These are phyloP conservation scores for Metacarcinus magister DNA, from an alignment of 2,888 invertebrate species.

Conservation along the genomic window DNA sequence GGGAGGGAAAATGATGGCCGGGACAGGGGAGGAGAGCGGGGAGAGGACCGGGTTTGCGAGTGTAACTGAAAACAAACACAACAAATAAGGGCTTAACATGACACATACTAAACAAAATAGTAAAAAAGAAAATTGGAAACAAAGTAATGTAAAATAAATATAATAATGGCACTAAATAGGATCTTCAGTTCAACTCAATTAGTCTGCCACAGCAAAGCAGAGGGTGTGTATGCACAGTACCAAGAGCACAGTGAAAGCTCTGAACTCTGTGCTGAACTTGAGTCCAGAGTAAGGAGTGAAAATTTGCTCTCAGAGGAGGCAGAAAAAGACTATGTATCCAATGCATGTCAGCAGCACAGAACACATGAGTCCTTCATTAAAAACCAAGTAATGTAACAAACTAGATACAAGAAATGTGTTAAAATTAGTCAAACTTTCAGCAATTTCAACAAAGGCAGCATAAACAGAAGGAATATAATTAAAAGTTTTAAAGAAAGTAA, in stretches of 20 bases:
- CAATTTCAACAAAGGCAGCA: conserved; percentile 34
- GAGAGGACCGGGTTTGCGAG: conserved; percentile 70
- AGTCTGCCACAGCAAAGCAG: conserved; percentile 77
- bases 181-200: conserved; percentile 60
- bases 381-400: conserved; percentile 12
- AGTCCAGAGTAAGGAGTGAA: neutral
- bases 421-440: conserved; percentile 35
- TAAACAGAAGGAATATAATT: neutral
- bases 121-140: conserved; percentile 47
- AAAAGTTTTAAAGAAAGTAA: neutral
- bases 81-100: conserved; percentile 61
- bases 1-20: conserved; percentile 73
- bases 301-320: neutral
- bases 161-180: conserved; percentile 17
- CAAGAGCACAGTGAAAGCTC: conserved; percentile 67
- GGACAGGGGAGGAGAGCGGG: conserved; percentile 79
- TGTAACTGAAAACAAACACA: conserved; percentile 81
- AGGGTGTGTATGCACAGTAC: conserved; percentile 62
- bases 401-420: neutral
- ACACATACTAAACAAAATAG: conserved; percentile 57
- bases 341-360: conserved; percentile 17
- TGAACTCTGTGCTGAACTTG: conserved; percentile 58
- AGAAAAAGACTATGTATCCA: neutral
- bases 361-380: neutral
- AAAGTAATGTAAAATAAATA: conserved; percentile 39